These are phyloP conservation scores for Coranthus polyacanthus DNA, from an alignment of 2,797 vertebrate genomes.

Conservation along the genomic window DNA sequence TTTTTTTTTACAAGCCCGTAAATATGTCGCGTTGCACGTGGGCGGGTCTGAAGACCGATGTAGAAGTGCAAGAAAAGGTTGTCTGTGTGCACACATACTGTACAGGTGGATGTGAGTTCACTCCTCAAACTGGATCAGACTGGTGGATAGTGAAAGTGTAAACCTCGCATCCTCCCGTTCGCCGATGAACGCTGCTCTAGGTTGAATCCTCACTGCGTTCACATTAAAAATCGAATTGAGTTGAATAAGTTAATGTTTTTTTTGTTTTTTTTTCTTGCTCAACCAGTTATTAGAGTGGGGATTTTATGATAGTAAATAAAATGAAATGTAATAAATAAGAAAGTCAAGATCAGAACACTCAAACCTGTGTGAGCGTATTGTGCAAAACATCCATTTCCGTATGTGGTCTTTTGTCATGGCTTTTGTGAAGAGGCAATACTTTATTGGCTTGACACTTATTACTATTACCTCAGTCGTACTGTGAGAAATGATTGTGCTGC, in stretches of 20 bases:
- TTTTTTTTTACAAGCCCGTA: not conserved
- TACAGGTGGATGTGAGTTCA: not conserved
- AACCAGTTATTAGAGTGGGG: conserved; percentile 8
- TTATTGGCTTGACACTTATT: not conserved
- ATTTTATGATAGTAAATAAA: conserved; percentile 8
- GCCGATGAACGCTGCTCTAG: not conserved
- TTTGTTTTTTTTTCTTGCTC: no score
- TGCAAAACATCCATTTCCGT: not conserved
- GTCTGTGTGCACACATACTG: no score
- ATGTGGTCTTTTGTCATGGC: not conserved
- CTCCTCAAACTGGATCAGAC: not conserved
- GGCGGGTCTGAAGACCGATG: not conserved
- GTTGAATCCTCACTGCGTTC: not conserved
- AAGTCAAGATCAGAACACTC: not conserved
- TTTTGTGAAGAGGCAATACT: not conserved
- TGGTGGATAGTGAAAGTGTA: conserved; percentile 4
- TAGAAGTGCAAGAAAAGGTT: no score
- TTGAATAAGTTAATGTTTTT: conserved; percentile 32
- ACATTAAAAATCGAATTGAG: conserved; percentile 34
- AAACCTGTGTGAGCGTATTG: not conserved
- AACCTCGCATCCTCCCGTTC: conserved; percentile 7
- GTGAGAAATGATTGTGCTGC: not conserved
- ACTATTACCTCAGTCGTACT: not conserved
- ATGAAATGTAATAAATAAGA: not conserved
- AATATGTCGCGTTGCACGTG: not conserved